Evolutionary conservation across 35 echinoderm and acorn worm species (phyloP).

Genomic region (Hemicentrotus pulcherrimus): DNA sequence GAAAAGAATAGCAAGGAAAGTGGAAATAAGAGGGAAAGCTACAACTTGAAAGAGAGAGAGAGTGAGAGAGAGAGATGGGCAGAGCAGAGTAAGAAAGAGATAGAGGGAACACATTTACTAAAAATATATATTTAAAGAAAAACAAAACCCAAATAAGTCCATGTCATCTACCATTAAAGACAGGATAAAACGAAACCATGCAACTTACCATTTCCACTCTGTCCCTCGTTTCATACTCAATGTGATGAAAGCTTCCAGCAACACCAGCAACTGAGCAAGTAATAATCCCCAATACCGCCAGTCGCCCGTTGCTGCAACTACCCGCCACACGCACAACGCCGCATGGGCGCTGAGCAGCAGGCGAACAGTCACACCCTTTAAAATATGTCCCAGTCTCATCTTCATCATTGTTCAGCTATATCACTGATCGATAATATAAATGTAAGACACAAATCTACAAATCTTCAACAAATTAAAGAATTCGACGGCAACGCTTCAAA

Average conservation of each 20-base stretch:
- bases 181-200: background rate
- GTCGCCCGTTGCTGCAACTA: conserved; percentile 33
- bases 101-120: no score
- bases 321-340: conserved; percentile 46
- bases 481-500: background rate
- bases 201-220: conserved; percentile 43
- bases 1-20: no score
- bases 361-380: conserved; percentile 29
- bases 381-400: background rate
- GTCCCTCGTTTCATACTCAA: conserved; percentile 50
- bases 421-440: background rate
- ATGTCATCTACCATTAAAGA: background rate
- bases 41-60: background rate
- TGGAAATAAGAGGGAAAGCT: background rate
- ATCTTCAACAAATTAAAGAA: background rate
- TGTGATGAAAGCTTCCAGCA: conserved; percentile 44
- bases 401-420: conserved; percentile 26
- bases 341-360: conserved; percentile 46
- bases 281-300: conserved; percentile 47
- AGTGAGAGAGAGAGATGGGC: background rate
- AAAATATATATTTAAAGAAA: no score
- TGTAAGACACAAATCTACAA: background rate
- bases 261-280: conserved; percentile 33
- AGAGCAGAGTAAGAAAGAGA: background rate
- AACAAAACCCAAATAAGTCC: no score